Evolutionary conservation across 2,797 vertebrate species (phyloP).

Genomic region (Anguilla pacifica): DNA sequence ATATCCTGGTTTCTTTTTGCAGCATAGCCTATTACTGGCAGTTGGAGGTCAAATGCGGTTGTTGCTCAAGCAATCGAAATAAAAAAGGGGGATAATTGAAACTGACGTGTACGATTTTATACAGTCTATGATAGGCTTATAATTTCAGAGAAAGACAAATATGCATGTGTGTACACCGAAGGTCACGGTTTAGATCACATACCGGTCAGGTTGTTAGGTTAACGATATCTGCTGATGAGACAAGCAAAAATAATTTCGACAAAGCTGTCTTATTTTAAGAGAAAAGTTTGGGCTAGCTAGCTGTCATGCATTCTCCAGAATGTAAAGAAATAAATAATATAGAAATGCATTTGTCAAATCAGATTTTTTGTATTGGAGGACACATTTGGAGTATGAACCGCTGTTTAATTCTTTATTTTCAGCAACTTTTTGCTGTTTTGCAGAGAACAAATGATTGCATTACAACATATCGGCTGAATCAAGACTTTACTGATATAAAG

Average conservation of each 20-base stretch:
- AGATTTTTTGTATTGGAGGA: not conserved
- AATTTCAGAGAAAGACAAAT: too few species aligned
- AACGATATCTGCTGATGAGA: not conserved
- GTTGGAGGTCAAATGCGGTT: too few species aligned
- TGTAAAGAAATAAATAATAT: not conserved
- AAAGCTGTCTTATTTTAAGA: not conserved
- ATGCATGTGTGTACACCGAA: not conserved
- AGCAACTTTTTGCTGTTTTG: not conserved
- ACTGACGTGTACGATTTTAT: too few species aligned
- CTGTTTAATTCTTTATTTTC: not conserved
- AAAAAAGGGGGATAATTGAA: too few species aligned
- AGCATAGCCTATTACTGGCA: not conserved
- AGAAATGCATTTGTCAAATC: not conserved
- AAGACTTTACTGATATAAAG: not conserved
- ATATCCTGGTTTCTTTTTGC: not conserved
- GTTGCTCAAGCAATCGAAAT: too few species aligned
- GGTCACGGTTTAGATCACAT: not conserved
- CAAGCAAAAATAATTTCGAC: not conserved
- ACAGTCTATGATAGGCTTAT: too few species aligned
- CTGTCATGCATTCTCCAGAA: not conserved
- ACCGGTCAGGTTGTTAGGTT: not conserved
- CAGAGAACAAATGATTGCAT: not conserved
- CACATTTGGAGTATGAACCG: not conserved
- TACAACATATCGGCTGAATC: not conserved
- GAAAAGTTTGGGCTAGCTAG: not conserved